Base-by-base conservation (phyloP, 30 jellyfish, hydroid and myxozoan genomes). In the Aurelia sp. region DNA sequence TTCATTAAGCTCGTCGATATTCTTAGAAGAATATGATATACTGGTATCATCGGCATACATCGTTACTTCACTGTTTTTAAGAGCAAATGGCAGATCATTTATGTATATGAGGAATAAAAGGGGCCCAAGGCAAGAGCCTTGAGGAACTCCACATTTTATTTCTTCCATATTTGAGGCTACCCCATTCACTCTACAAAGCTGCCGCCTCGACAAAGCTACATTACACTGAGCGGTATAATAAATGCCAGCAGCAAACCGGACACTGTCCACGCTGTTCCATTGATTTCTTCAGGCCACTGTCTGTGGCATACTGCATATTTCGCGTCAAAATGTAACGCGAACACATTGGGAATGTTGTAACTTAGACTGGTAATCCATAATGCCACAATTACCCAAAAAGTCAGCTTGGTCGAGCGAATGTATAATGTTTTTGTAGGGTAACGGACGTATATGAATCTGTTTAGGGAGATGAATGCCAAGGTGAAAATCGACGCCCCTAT, bases 261-360 rank as follows among this genome's bases (percentile, higher is more conserved):
- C 6, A 18, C 13, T 8, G 51, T 50, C 81, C 82, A 82, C 17
- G 81, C 79, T 18, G 38, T 19, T 1, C 35, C 78, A 13, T 82
- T 82, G 33, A 82, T 31, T 10, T 22, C 86, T 53, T 55, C 53
- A 67, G 92, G 92, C 92, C 92, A 82, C 3, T 21, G 78, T 52
- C 92, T 52, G 70, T 47, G 61, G 75, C 92, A 82, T 2, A 70
- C 60, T 60, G 79, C 85, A 35, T 51, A 59, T 41, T 33, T 47
- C 24, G 18, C 27, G 78, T 69, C 85, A 60, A 10, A 82, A 13
- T 67, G 58, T 44, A 82, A 82, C 3, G 92, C 60, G 12, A 82
- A 35, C 19, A 38, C 65, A 55, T 82, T 82, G 22, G 92, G 85
- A 3, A 66, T 66, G 47, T 50, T 13, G 35, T 16, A 59, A 11